Percentiles rank a stretch among this genome's conserved stretches.
phyloP scores from a whole-genome alignment of 2,797 vertebrate species.

The Mormyrus proboscirostris region DNA sequence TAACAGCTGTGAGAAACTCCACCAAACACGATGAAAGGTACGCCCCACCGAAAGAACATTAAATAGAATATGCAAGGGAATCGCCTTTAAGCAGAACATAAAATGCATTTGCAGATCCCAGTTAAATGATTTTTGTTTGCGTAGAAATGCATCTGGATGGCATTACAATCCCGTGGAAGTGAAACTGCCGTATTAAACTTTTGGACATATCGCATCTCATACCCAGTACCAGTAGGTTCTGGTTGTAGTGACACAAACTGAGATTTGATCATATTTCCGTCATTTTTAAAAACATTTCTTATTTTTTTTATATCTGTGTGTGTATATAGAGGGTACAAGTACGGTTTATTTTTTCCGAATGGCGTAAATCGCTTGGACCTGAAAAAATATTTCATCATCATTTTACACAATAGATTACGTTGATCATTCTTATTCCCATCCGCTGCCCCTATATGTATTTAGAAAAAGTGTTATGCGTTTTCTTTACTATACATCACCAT shows the following conservation, averaged over 20 bases:
- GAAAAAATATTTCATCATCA: background rate
- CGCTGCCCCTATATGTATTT: background rate
- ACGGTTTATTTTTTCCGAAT: background rate
- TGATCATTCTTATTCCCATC: background rate
- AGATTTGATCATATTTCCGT: background rate
- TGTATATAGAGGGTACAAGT: background rate
- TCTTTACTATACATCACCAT: background rate
- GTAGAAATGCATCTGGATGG: slow-evolving; percentile 74
- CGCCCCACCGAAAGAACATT: slow-evolving; percentile 12
- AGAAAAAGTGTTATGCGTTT: background rate
- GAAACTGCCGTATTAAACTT: slow-evolving; percentile 66
- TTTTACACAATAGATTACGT: background rate
- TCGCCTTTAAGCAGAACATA: background rate
- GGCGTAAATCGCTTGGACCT: background rate
- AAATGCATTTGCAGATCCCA: background rate
- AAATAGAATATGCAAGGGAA: background rate
- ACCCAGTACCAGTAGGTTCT: background rate
- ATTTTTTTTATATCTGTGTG: background rate
- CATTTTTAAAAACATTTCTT: background rate
- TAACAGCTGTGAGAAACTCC: slow-evolving; percentile 44
- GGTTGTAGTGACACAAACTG: background rate
- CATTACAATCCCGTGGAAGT: slow-evolving; percentile 69
- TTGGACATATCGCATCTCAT: slow-evolving; percentile 65
- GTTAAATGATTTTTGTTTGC: background rate
- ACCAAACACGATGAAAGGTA: slow-evolving; percentile 67